Percentiles rank a stretch among this genome's conserved stretches.
phyloP scores from a whole-genome alignment of 2,888 invertebrate species.

The Helobdella robusta region DNA sequence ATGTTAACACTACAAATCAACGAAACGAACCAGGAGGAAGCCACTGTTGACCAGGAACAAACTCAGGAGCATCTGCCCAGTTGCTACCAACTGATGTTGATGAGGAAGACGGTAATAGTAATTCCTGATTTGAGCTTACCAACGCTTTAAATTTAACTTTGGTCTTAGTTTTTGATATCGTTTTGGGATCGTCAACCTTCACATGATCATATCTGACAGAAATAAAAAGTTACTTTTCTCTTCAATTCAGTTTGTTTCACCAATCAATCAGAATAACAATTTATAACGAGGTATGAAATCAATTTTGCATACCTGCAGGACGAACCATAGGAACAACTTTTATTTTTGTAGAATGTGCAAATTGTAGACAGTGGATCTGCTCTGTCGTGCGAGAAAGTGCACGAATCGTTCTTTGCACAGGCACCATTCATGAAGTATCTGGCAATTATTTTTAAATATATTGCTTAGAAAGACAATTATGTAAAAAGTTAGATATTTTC shows the following conservation, averaged over 20 bases:
- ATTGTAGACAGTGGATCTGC: not conserved
- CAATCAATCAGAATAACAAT: too few species aligned
- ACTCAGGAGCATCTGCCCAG: not conserved
- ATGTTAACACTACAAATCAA: too few species aligned
- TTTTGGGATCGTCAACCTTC: not conserved
- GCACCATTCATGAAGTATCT: constrained; percentile 12
- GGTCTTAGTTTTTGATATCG: too few species aligned
- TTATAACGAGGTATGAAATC: too few species aligned
- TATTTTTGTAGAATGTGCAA: constrained; percentile 7
- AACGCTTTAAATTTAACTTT: too few species aligned
- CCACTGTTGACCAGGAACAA: not conserved
- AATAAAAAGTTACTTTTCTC: too few species aligned
- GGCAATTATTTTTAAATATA: too few species aligned
- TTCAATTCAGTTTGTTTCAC: too few species aligned
- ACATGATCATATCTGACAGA: constrained; percentile 3
- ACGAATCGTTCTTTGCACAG: not conserved
- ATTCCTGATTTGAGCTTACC: too few species aligned
- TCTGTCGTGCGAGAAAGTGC: constrained; percentile 5
- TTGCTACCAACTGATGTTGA: not conserved
- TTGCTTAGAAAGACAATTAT: too few species aligned
- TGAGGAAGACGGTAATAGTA: too few species aligned
- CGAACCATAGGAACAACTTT: not conserved
- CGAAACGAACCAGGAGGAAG: not conserved
- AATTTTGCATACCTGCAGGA: constrained; percentile 10
- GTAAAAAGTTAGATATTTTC: too few species aligned